Conservation (phyloP, 2,113 vertebrate genomes). For the Alligator sinensis region DNA sequence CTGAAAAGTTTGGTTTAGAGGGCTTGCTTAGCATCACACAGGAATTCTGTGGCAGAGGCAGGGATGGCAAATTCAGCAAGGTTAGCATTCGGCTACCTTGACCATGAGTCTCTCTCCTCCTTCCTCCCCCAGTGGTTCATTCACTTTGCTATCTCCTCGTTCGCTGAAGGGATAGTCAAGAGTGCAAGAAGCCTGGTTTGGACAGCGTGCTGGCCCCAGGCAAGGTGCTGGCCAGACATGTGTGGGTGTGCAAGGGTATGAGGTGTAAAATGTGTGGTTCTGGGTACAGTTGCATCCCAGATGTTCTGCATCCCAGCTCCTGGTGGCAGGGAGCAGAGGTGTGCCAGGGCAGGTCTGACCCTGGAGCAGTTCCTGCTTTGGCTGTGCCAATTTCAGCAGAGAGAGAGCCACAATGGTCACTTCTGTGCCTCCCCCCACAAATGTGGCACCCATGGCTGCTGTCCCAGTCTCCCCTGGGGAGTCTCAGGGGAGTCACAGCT, state of each 20-base stretch:
- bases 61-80: not conserved
- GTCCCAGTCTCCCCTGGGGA: too few relatives aligned
- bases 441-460: too few relatives aligned
- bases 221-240: not conserved
- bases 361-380: too few relatives aligned
- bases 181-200: not conserved
- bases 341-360: too few relatives aligned
- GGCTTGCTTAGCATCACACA: not conserved
- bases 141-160: not conserved
- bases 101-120: not conserved
- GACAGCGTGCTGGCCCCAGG: not conserved
- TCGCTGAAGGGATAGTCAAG: too few relatives aligned
- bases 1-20: not conserved
- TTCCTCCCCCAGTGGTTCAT: not conserved
- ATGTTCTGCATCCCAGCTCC: not conserved
- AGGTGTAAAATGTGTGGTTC: not conserved
- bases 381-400: too few relatives aligned
- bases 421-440: too few relatives aligned
- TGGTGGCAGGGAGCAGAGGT: not conserved
- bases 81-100: not conserved
- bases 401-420: too few relatives aligned
- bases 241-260: too few relatives aligned
- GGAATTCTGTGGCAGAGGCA: not conserved
- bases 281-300: not conserved
- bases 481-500: too few relatives aligned